phyloP scores from a whole-genome alignment of 2,113 vertebrate species.

The Hyla sarda region DNA sequence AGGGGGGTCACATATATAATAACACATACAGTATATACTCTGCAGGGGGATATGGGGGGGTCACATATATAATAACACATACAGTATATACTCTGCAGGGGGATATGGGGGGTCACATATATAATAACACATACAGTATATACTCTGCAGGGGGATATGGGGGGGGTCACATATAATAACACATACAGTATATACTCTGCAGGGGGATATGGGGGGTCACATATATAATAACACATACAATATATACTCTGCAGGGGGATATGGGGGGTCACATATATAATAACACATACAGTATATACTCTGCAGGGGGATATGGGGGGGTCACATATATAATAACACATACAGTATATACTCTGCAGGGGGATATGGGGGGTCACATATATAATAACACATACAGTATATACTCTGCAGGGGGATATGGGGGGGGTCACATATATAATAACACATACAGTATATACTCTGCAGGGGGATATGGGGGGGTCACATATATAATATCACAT shows the following conservation, averaged over 20 bases:
- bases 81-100: no score
- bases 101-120: neutral
- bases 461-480: no score
- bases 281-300: no score
- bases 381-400: neutral
- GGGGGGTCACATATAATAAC: neutral
- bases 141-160: neutral
- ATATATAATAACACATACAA: neutral
- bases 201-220: neutral
- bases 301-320: neutral
- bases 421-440: neutral
- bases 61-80: no score
- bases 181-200: neutral
- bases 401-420: neutral
- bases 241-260: no score
- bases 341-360: neutral
- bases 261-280: neutral
- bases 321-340: neutral
- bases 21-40: no score
- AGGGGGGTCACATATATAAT: no score
- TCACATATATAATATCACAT: no score
- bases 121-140: neutral
- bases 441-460: no score
- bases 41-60: no score
- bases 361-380: neutral